These are phyloP conservation scores for Stigmatopora nigra DNA, from an alignment of 2,113 vertebrate genomes.

Conservation along the genomic window DNA sequence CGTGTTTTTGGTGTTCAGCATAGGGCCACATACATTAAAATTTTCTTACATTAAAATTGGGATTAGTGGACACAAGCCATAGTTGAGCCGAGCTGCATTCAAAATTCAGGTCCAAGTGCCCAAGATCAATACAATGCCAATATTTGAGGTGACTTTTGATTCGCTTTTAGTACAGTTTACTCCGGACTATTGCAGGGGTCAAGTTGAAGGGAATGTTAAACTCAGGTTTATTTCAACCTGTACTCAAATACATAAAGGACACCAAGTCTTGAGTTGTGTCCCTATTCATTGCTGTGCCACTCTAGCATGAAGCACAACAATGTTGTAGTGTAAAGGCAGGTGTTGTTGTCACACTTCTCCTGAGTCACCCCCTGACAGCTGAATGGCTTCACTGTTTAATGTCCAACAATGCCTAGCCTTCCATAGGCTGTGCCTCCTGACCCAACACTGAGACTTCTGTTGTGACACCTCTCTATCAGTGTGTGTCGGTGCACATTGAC, in stretches of 20 bases:
- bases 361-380: conserved; percentile 54
- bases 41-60: background rate
- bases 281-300: background rate
- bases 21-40: background rate
- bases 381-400: conserved; percentile 56
- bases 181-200: conserved; percentile 6
- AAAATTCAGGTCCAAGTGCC: too few species aligned
- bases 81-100: too few species aligned
- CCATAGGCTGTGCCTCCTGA: conserved; percentile 45
- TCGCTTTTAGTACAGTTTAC: too few species aligned
- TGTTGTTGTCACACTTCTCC: conserved; percentile 47
- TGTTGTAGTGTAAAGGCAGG: conserved; percentile 51
- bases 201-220: conserved; percentile 22
- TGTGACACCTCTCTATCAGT: conserved; percentile 41
- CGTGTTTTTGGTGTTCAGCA: background rate
- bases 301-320: conserved; percentile 25
- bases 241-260: too few species aligned
- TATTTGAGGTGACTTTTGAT: too few species aligned
- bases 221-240: too few species aligned
- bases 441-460: conserved; percentile 52
- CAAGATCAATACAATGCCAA: too few species aligned
- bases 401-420: conserved; percentile 64
- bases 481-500: conserved; percentile 17
- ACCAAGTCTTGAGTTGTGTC: background rate
- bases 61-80: background rate